A percentile compares a stretch with the other conserved stretches of the same genome.
Conservation (phyloP, 2,888 invertebrate genomes). For the Drosophila testacea region DNA sequence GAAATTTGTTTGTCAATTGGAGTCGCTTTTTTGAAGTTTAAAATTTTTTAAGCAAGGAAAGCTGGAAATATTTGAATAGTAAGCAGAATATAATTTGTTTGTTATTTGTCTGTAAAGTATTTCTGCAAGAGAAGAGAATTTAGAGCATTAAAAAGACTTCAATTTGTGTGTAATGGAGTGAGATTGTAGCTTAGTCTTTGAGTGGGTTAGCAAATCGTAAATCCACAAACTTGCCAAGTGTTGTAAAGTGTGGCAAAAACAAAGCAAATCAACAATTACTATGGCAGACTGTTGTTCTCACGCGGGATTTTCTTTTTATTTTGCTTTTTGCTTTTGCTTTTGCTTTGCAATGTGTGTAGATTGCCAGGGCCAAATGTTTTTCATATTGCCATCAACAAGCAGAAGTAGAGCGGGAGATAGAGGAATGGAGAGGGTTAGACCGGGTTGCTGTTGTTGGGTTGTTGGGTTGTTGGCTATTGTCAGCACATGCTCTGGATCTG, state of each 20-base stretch:
- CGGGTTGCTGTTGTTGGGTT: not conserved
- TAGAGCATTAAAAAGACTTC: conserved; percentile 17
- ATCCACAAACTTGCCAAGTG: conserved; percentile 30
- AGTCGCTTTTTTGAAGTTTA: too few species aligned
- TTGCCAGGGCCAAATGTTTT: conserved; percentile 35
- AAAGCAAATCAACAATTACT: conserved; percentile 41
- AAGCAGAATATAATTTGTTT: not conserved
- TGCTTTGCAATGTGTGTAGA: conserved; percentile 7
- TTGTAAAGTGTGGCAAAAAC: conserved; percentile 22
- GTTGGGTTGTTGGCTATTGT: conserved; percentile 8
- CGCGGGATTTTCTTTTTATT: conserved; percentile 3
- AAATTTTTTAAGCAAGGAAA: not conserved
- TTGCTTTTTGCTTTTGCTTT: too few species aligned
- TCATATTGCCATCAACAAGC: conserved; percentile 33
- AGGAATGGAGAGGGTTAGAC: not conserved
- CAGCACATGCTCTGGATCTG: conserved; percentile 19
- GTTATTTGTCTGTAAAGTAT: too few species aligned
- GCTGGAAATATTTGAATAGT: not conserved
- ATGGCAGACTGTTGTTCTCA: conserved; percentile 20
- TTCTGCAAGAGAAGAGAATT: not conserved
- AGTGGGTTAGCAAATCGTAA: conserved; percentile 15
- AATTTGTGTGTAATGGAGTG: conserved; percentile 31
- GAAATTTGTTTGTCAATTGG: too few species aligned
- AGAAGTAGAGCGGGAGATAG: not conserved
- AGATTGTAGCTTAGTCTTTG: not conserved